Evolutionary conservation across 2,113 vertebrate species (phyloP).

Genomic region (Otocyon megalotis): DNA sequence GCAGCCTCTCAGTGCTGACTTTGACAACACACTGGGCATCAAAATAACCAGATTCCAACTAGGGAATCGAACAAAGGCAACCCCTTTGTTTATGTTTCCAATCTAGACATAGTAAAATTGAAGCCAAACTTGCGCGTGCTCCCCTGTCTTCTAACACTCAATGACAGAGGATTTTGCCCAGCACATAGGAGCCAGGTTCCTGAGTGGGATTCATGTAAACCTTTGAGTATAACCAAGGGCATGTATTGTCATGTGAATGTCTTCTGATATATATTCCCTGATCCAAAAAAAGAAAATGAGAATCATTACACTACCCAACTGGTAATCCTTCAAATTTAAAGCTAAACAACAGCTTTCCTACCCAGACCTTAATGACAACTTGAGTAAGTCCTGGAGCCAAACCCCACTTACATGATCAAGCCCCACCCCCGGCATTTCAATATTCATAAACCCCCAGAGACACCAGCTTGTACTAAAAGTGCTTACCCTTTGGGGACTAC

Average conservation of each 20-base stretch:
- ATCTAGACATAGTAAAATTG: neutral
- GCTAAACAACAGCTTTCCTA: neutral
- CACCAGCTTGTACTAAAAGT: neutral
- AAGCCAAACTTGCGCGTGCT: neutral
- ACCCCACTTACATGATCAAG: neutral
- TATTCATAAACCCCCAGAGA: neutral
- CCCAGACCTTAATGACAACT: neutral
- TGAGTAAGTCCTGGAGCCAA: neutral
- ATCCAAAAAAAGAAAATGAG: neutral
- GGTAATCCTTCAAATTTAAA: constrained; percentile 1
- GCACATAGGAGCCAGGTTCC: neutral
- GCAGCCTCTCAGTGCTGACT: neutral
- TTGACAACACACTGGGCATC: neutral
- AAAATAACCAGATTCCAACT: neutral
- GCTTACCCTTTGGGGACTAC: neutral
- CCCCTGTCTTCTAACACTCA: constrained; percentile 3
- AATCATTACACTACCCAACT: neutral
- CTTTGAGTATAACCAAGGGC: neutral
- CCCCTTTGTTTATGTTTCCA: neutral
- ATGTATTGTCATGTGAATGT: neutral
- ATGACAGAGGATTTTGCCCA: neutral
- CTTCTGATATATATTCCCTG: neutral
- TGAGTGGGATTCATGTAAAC: neutral
- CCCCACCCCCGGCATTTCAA: neutral
- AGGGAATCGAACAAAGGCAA: neutral